Base-by-base conservation (phyloP, 2,797 vertebrate species). In the Spheniscus humboldti region DNA sequence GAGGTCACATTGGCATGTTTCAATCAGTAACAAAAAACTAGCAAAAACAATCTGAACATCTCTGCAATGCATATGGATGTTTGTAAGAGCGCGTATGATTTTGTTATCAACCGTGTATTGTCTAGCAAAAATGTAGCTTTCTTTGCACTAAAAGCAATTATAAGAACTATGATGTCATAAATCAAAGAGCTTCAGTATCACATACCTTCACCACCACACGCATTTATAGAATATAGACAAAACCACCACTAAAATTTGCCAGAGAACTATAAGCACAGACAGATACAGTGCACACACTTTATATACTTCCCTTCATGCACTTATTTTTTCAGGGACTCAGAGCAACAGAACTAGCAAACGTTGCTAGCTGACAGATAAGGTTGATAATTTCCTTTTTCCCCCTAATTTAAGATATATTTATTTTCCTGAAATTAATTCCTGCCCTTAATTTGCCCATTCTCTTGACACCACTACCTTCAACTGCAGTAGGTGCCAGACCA, bases 201-300 rank as follows among this genome's bases (percentile, higher is more conserved):
- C 9, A 56, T 7, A 48, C 18, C 20, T 64, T 82, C 13, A 41
- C 30, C 39, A n/a, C 10, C 55, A 68, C 18, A 75, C 3, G 33
- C 11, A 56, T 48, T 56, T n/a, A 37, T 3, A 62, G 6, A 35
- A 35, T 35, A 64, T 64, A 10, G 60, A 66, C 6, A 59, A 72
- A 78, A 30, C 9, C 25, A n/a, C 1, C 23, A 45, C 45, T 45
- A 60, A 72, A 87, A 74, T 52, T 27, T 75, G 22, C 13, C 30
- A 35, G 16, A 56, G 14, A 71, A 28, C 24, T 47, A 8, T 18
- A 45, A 59, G 4, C 20, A 74, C 24, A 75, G 43, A 18, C 11
- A 52, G 13, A 18, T 19, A 57, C 0, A 69, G 19, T 0, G 2
- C 20, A 41, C 20, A 23, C 3, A 24, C 53, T 60, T 68, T 17